Evolutionary conservation across 2,113 vertebrate genomes (phyloP).

Genomic region (Cricetomys ansorgei): DNA sequence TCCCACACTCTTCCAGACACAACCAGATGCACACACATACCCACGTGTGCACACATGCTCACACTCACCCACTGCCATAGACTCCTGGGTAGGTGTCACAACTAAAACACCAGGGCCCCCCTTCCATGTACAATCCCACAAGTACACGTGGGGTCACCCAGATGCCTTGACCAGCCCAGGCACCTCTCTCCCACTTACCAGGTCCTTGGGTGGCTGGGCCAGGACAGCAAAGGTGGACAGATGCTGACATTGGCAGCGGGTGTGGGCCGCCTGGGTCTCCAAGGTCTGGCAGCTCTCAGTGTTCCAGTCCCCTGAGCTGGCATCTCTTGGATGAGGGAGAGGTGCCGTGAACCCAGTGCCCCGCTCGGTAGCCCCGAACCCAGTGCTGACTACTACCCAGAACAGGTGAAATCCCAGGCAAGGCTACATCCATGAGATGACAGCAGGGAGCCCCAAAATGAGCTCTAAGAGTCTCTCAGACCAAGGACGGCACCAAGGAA

Average conservation of each 20-base stretch:
- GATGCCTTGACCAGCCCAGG: neutral
- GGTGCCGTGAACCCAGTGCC: slow-evolving; percentile 47
- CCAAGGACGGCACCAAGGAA: neutral
- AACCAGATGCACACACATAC: neutral
- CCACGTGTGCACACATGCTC: neutral
- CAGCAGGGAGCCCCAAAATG: neutral
- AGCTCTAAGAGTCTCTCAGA: neutral
- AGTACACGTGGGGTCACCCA: neutral
- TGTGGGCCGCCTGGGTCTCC: slow-evolving; percentile 93
- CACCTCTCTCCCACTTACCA: slow-evolving; percentile 88
- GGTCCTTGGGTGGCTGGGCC: slow-evolving; percentile 96
- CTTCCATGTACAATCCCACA: neutral
- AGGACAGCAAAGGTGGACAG: slow-evolving; percentile 97
- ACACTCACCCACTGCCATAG: neutral
- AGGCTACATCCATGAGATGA: neutral
- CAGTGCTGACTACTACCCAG: neutral
- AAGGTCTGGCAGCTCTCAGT: slow-evolving; percentile 97
- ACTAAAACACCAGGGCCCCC: neutral
- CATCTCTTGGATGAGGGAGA: slow-evolving; percentile 90
- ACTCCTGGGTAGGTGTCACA: neutral
- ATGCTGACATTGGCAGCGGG: slow-evolving; percentile 98
- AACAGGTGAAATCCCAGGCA: neutral
- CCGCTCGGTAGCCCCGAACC: neutral
- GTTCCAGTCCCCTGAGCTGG: slow-evolving; percentile 96
- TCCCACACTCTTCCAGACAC: neutral